Base-by-base conservation (phyloP, 2,888 invertebrate species). In the Arrhopalites spinosus region DNA sequence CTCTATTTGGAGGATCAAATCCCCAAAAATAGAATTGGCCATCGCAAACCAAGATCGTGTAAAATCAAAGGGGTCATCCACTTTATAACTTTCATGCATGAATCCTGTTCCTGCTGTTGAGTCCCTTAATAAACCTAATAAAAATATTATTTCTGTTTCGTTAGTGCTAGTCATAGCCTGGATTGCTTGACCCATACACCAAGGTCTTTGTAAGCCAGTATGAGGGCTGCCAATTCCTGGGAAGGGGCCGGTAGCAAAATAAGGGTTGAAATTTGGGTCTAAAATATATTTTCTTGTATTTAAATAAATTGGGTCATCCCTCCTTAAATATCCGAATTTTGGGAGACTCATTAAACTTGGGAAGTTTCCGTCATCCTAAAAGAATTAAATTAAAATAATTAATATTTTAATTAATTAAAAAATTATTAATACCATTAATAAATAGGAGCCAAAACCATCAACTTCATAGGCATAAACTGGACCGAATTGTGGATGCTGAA, bases 21-120 rank as follows among this genome's bases (percentile, higher is more conserved):
- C 80, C 81, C 81, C 81, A 63, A 81, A 81, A 17, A 81, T 78
- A 0, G 81, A 80, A 66, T 81, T 81, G 1, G 81, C 81, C 81
- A 80, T 79, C 15, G 81, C 81, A 69, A 81, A 81, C 79, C 79
- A 81, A 15, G 75, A n/a, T 13, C 81, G 74, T 77, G 70, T 50
- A 81, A 1, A 36, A 1, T 27, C 23, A 8, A 17, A 25, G 5
- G 81, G 81, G 63, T 81, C 27, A 56, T 81, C 56, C 13, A 79
- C 79, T 45, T 79, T 66, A 59, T 74, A 81, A 23, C 75, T 73
- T 53, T 81, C 81, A 43, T 81, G 81, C 81, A 81, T 81, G 50
- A 81, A 77, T 15, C 79, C 81, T 0, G 79, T 81, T 25, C 77
- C 79, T 47, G 73, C 80, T 3, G 81, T 81, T n/a, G 78, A 73